Conservation (phyloP, 1,140 invertebrate species). For the Andricus grossulariae region DNA sequence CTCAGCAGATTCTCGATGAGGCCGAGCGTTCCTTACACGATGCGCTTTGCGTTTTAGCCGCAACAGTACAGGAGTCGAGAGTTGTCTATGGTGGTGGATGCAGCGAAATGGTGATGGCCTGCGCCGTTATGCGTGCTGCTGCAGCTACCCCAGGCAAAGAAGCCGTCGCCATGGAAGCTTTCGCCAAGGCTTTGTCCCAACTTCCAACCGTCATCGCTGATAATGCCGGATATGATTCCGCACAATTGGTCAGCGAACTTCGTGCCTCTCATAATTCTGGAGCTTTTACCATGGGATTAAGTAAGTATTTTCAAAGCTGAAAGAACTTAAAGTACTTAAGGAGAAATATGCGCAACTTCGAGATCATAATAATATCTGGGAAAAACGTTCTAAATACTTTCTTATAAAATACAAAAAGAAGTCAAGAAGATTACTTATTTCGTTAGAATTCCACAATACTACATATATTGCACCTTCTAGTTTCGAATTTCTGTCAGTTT, state of each 20-base stretch:
- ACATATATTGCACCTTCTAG: neutral
- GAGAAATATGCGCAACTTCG: too few species aligned
- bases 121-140: conserved; percentile 90
- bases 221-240: conserved; percentile 98
- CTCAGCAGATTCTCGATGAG: conserved; percentile 99
- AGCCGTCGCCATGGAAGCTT: conserved; percentile 97
- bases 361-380: too few species aligned
- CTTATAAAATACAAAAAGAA: too few species aligned
- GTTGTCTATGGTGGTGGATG: conserved; percentile 96
- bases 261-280: conserved; percentile 92
- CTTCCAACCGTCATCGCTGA: conserved; percentile 98
- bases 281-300: conserved; percentile 86
- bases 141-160: conserved; percentile 97
- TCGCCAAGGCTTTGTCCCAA: conserved; percentile 90
- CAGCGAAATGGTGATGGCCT: conserved; percentile 97
- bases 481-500: neutral
- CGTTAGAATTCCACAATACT: neutral
- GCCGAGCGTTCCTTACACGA: conserved; percentile 99
- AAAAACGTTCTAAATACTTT: neutral
- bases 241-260: conserved; percentile 93
- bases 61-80: conserved; percentile 95
- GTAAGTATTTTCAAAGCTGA: conserved; percentile 74
- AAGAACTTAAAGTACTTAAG: neutral
- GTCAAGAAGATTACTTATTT: neutral
- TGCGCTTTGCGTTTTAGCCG: conserved; percentile 96